Percentiles rank a stretch among this genome's conserved stretches.
These are phyloP conservation scores for Microcebus ravelobensis DNA, from an alignment of 2,113 vertebrate species.

Conservation along the genomic window DNA sequence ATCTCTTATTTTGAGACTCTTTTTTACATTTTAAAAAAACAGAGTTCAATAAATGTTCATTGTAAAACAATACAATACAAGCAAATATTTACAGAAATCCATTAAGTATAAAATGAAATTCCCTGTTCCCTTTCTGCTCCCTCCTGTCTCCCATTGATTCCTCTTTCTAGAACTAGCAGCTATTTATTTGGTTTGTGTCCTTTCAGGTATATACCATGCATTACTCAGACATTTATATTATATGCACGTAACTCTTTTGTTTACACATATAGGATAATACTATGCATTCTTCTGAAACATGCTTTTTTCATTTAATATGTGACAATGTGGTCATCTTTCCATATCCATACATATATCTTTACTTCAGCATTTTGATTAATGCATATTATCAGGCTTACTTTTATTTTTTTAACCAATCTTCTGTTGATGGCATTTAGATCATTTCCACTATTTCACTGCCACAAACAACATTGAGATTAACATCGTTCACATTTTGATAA, in stretches of 20 bases:
- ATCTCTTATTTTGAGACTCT: constrained; percentile 19
- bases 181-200: background rate
- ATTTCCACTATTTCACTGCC: constrained; percentile 41
- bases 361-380: constrained; percentile 18
- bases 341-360: background rate
- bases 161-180: constrained; percentile 5
- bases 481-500: constrained; percentile 42
- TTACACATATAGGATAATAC: background rate
- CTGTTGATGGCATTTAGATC: background rate
- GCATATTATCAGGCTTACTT: background rate
- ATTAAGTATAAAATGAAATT: constrained; percentile 17
- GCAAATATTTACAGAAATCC: background rate
- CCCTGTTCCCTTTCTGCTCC: background rate
- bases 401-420: background rate
- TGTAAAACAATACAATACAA: constrained; percentile 43
- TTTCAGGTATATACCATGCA: background rate
- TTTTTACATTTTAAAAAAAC: constrained; percentile 11
- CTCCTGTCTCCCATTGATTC: background rate
- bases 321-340: background rate
- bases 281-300: background rate
- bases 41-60: background rate
- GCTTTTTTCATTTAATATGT: background rate
- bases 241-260: background rate
- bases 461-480: constrained; percentile 22
- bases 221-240: background rate